These are phyloP conservation scores for Poeciliopsis paucimaculata DNA, from an alignment of 2,797 vertebrate species.

Conservation along the genomic window DNA sequence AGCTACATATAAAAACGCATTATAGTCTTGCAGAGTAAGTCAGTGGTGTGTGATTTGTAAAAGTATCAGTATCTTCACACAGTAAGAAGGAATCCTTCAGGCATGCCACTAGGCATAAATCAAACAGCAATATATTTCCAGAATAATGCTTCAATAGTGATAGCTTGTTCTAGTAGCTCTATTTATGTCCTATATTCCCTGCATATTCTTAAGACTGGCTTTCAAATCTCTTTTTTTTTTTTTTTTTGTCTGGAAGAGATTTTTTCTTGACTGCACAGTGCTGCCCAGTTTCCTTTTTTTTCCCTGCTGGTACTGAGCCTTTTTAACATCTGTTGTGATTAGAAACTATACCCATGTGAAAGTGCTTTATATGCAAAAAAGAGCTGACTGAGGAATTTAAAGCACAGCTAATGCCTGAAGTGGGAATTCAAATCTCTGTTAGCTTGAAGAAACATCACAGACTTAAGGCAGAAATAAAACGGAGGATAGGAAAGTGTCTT, in stretches of 20 bases:
- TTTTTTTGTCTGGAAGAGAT: not conserved
- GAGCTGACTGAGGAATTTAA: conserved; percentile 11
- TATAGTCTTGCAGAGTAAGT: not conserved
- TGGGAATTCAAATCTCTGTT: conserved; percentile 10
- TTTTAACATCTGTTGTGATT: conserved; percentile 20
- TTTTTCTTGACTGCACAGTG: not conserved
- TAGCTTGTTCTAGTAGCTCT: not conserved
- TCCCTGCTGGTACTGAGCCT: not conserved
- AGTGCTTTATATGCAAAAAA: conserved; percentile 5
- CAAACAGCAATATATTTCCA: not conserved
- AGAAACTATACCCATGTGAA: conserved; percentile 9
- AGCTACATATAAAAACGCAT: not conserved
- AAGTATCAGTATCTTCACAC: not conserved
- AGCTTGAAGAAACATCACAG: conserved; percentile 1
- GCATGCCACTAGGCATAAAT: not conserved
- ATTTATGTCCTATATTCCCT: not conserved
- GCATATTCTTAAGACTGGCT: conserved; percentile 1
- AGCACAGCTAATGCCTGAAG: conserved; percentile 4
- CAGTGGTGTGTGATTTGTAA: not conserved
- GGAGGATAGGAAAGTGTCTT: not conserved
- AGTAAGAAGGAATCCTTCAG: not conserved
- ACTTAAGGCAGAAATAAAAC: conserved; percentile 2
- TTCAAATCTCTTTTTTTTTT: not conserved
- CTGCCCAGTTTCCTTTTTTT: not conserved
- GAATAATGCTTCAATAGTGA: not conserved